These are phyloP conservation scores for Nixonia krombeini DNA, from an alignment of 1,140 invertebrate species.

Conservation along the genomic window DNA sequence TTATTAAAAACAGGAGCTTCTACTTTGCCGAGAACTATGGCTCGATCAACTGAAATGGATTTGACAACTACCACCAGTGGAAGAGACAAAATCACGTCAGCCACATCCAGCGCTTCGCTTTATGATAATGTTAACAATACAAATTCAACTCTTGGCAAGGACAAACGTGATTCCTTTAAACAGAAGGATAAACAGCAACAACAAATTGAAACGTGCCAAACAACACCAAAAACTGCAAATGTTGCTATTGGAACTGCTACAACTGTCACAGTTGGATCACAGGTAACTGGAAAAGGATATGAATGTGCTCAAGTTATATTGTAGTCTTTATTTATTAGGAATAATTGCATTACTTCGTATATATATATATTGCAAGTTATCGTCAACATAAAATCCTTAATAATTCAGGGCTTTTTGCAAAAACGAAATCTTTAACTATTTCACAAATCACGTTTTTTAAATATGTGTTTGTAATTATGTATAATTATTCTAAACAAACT, in stretches of 20 bases:
- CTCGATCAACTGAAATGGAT: constrained; percentile 79
- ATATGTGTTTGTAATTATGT: too few relatives aligned
- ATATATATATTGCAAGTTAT: too few relatives aligned
- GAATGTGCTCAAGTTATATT: too few relatives aligned
- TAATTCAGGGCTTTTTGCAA: too few relatives aligned
- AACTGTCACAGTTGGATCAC: constrained; percentile 73
- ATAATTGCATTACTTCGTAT: too few relatives aligned
- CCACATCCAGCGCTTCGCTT: constrained; percentile 89
- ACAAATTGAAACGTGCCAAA: constrained; percentile 67
- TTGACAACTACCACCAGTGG: constrained; percentile 54
- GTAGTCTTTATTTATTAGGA: too few relatives aligned
- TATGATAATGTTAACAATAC: constrained; percentile 85
- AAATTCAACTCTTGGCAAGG: constrained; percentile 59
- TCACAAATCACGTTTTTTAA: too few relatives aligned
- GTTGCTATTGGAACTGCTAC: constrained; percentile 71
- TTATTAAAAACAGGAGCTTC: constrained; percentile 78
- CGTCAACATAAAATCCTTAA: too few relatives aligned
- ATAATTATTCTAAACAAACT: too few relatives aligned
- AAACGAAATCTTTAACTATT: too few relatives aligned
- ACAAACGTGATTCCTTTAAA: constrained; percentile 57
- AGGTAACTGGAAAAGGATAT: too few relatives aligned
- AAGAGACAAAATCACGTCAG: constrained; percentile 83
- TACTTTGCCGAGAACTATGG: constrained; percentile 84
- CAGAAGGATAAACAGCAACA: constrained; percentile 66
- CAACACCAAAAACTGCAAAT: constrained; percentile 65